Conservation (phyloP, 2,113 vertebrate species). For the Eurypyga helias region DNA sequence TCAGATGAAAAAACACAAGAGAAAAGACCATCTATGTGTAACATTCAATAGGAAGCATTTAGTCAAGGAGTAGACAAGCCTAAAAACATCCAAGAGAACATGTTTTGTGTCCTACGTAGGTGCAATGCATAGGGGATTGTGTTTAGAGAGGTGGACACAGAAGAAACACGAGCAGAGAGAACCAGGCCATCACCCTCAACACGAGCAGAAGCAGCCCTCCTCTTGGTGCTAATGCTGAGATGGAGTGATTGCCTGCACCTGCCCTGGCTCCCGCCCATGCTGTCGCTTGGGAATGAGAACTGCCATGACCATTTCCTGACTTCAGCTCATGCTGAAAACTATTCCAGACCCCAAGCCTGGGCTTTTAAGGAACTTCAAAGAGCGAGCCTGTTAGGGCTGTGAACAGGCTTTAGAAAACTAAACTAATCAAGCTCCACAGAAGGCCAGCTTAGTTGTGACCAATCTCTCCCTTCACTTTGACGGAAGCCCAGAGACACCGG, state of each 20-base stretch:
- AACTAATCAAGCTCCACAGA: neutral
- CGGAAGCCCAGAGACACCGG: neutral
- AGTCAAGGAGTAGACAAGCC: neutral
- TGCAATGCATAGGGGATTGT: neutral
- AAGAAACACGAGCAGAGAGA: neutral
- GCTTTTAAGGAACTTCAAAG: neutral
- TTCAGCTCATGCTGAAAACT: neutral
- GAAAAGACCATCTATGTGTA: neutral
- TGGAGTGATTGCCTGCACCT: rapidly evolving
- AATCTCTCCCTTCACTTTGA: neutral
- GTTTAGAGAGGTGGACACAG: neutral
- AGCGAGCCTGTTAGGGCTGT: rapidly evolving
- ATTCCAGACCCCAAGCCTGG: neutral
- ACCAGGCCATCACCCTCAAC: neutral
- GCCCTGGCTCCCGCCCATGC: neutral
- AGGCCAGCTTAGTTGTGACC: neutral
- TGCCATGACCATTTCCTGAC: neutral
- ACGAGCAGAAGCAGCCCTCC: neutral
- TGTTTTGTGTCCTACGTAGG: neutral
- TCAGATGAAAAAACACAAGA: neutral
- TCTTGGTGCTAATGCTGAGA: neutral
- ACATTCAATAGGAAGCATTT: neutral
- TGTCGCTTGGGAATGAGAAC: neutral
- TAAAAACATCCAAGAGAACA: neutral
- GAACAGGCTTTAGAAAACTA: neutral